A percentile compares a stretch with the other conserved stretches of the same genome.
Conservation (phyloP, 2,797 vertebrate species). For the Peromyscus nudipes region DNA sequence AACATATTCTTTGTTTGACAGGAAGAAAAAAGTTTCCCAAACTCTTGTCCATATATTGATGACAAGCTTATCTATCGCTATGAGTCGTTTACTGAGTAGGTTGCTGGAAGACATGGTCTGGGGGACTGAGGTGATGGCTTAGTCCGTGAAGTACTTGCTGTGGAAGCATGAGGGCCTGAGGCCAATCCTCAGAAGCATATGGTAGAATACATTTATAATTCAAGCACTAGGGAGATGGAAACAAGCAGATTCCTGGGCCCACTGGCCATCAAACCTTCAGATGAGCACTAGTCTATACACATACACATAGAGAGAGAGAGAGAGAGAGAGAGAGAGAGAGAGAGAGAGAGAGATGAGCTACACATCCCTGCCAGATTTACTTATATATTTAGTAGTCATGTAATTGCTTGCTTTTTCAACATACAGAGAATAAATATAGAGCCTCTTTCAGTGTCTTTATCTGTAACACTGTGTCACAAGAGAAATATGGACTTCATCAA, state of each 20-base stretch:
- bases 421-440: constrained; percentile 35
- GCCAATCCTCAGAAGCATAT: background rate
- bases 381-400: background rate
- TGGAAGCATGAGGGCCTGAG: background rate
- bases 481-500: background rate
- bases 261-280: background rate
- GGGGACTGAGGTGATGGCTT: background rate
- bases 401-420: background rate
- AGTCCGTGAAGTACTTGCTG: background rate
- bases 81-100: constrained; percentile 11
- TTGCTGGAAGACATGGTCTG: background rate
- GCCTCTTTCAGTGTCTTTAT: background rate
- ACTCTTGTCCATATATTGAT: background rate
- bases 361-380: background rate
- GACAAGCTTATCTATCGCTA: background rate
- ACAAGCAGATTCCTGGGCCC: background rate
- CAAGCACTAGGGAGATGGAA: background rate
- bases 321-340: background rate
- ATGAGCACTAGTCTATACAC: background rate
- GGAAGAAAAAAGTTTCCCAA: constrained; percentile 3
- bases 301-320: background rate
- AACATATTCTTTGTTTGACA: background rate
- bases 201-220: background rate
- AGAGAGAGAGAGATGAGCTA: background rate
- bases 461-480: background rate